Evolutionary conservation across 2,888 invertebrate genomes (phyloP).

Genomic region (Odontocerum albicorne): DNA sequence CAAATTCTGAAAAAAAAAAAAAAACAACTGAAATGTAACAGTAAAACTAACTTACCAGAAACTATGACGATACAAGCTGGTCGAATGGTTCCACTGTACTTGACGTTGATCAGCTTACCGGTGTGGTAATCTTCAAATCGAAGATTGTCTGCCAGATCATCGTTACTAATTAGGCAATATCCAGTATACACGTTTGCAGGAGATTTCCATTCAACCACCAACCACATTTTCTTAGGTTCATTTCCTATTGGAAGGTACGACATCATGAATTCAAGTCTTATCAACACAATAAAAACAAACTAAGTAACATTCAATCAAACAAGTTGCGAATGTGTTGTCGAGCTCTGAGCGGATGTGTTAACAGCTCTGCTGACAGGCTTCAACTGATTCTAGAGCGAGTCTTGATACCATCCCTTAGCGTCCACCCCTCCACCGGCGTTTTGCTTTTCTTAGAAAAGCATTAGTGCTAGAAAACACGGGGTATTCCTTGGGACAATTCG

Average conservation of each 20-base stretch:
- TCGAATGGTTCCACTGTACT: conserved; percentile 13
- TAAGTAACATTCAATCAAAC: no score
- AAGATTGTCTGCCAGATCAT: conserved; percentile 19
- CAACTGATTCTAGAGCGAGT: no score
- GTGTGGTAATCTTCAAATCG: conserved; percentile 32
- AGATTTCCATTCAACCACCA: conserved; percentile 32
- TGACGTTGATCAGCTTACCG: conserved; percentile 34
- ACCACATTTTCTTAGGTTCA: conserved; percentile 26
- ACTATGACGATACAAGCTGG: conserved; percentile 35
- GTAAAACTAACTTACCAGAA: conserved; percentile 29
- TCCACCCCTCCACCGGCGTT: conserved; percentile 6
- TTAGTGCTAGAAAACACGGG: conserved; percentile 21
- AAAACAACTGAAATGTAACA: no score
- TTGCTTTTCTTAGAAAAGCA: conserved; percentile 26
- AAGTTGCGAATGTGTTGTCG: no score
- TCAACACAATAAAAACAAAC: no score
- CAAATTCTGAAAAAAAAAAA: no score
- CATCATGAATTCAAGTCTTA: not conserved
- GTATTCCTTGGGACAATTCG: conserved; percentile 11
- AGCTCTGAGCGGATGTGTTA: no score
- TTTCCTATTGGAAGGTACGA: conserved; percentile 21
- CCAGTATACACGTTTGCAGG: conserved; percentile 12
- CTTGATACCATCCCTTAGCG: no score
- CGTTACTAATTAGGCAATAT: conserved; percentile 25
- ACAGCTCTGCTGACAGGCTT: no score